phyloP scores from a whole-genome alignment of 2,888 invertebrate species.

The Ormyrus nitidulus region DNA sequence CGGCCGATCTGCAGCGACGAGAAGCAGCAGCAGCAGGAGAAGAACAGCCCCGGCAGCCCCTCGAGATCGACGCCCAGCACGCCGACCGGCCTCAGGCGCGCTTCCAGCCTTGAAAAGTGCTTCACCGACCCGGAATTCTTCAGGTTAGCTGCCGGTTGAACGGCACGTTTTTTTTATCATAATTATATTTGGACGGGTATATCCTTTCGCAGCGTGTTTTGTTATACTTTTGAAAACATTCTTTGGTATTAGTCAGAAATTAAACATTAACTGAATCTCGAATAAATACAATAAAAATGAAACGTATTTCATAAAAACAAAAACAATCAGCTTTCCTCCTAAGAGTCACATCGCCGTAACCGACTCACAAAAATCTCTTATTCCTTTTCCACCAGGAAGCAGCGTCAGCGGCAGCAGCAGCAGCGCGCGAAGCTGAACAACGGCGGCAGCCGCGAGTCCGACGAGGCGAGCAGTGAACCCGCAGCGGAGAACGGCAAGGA shows the following conservation, averaged over 20 bases:
- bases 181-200: no score
- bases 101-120: conserved; percentile 67
- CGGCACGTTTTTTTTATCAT: no score
- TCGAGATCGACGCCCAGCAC: conserved; percentile 56
- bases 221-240: no score
- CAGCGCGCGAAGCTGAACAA: conserved; percentile 53
- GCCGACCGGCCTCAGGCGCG: conserved; percentile 64
- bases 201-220: no score
- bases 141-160: conserved; percentile 24
- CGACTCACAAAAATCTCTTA: no score
- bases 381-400: conserved; percentile 55
- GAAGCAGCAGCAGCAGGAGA: conserved; percentile 49
- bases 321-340: neutral
- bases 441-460: conserved; percentile 59
- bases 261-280: neutral
- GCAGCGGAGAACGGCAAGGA: conserved; percentile 57
- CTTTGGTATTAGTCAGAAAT: no score
- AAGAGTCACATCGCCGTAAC: neutral
- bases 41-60: neutral
- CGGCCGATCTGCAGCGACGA: conserved; percentile 66
- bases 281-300: neutral
- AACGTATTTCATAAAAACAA: no score
- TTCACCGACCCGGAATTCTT: conserved; percentile 67
- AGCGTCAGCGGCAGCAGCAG: conserved; percentile 60
- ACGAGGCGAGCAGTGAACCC: conserved; percentile 60